A percentile compares a stretch with the other conserved stretches of the same genome.
Conservation (phyloP, 1,140 invertebrate genomes). For the Probaryconus sp. region DNA sequence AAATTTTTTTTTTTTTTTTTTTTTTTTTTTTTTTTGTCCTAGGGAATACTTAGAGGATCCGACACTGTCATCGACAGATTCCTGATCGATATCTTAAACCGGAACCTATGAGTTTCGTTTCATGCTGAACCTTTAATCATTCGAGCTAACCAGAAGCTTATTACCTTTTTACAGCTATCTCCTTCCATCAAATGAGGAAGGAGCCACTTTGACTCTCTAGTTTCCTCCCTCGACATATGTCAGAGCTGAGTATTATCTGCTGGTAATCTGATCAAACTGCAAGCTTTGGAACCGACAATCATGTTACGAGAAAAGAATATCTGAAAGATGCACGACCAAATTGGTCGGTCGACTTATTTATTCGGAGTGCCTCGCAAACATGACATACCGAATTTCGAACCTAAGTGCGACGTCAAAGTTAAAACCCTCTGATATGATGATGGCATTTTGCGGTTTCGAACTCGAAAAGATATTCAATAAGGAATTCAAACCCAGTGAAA, state of each 20-base stretch:
- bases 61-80: constrained; percentile 43
- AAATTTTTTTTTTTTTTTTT: no score
- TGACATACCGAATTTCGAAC: constrained; percentile 12
- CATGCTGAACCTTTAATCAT: constrained; percentile 50
- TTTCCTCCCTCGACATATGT: constrained; percentile 44
- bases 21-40: constrained; percentile 23
- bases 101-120: constrained; percentile 15
- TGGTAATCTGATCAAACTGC: constrained; percentile 62
- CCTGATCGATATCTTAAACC: constrained; percentile 43
- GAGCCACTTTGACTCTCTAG: constrained; percentile 35
- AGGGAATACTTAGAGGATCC: constrained; percentile 26
- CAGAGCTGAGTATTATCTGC: constrained; percentile 51
- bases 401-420: constrained; percentile 12
- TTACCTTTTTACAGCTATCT: constrained; percentile 59
- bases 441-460: no score
- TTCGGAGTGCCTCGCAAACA: constrained; percentile 6
- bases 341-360: constrained; percentile 32
- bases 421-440: neutral
- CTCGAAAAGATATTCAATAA: neutral
- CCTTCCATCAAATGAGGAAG: constrained; percentile 35
- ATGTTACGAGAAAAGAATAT: constrained; percentile 51
- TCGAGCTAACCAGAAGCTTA: constrained; percentile 61
- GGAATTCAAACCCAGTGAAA: no score
- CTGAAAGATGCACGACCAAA: constrained; percentile 34
- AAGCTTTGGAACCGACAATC: constrained; percentile 55